Conservation (phyloP, 2,113 vertebrate genomes). For the Blennius ocellaris region DNA sequence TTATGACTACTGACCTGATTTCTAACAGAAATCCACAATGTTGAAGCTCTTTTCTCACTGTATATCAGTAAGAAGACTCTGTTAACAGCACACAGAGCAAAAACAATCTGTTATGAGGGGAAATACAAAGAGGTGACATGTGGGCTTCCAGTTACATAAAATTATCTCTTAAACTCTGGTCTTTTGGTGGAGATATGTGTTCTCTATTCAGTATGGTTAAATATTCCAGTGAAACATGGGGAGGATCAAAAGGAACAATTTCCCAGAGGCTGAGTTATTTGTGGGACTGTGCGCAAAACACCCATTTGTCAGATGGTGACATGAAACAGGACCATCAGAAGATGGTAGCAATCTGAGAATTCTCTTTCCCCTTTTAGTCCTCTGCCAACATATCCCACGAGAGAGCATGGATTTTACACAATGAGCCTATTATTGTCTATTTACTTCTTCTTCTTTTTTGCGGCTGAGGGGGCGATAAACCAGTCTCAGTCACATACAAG, state of each 20-base stretch:
- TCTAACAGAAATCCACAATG: not conserved
- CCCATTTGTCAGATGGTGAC: conserved; percentile 38
- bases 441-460: conserved; percentile 57
- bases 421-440: conserved; percentile 56
- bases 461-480: conserved; percentile 41
- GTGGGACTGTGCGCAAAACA: conserved; percentile 3
- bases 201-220: not conserved
- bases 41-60: not conserved
- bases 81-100: conserved; percentile 22
- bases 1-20: not conserved
- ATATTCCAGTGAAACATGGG: conserved; percentile 9
- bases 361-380: conserved; percentile 29
- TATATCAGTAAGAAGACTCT: not conserved
- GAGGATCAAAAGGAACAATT: conserved; percentile 9
- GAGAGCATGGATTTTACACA: conserved; percentile 50
- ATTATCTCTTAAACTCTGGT: conserved; percentile 12
- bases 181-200: conserved; percentile 1
- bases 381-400: conserved; percentile 36
- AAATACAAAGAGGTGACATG: conserved; percentile 20
- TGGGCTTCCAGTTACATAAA: conserved; percentile 6
- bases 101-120: conserved; percentile 1
- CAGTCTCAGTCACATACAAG: conserved; percentile 33
- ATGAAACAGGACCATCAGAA: conserved; percentile 34
- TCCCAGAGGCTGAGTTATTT: conserved; percentile 12
- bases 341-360: conserved; percentile 38